Base-by-base conservation (phyloP, 2,113 vertebrate species). In the Megatriorchis doriae region DNA sequence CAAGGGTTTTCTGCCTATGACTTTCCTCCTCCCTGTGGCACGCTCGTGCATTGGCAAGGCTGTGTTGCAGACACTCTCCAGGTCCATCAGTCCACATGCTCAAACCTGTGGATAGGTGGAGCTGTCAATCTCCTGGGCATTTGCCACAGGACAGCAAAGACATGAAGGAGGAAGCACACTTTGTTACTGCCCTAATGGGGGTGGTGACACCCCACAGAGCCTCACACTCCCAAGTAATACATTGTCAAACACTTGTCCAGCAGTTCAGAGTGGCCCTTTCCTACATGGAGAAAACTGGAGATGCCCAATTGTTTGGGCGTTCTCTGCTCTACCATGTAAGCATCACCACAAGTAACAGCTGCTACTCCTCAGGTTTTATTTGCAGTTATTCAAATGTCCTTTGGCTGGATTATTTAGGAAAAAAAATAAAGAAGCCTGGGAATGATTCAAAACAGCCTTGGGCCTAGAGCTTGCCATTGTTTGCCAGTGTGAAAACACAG, bases 191-290 rank as follows among this genome's bases (percentile, higher is more conserved):
- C 23, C 13, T 63, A n/a, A 50, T 0, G 2, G 26, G 43, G 11
- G 21, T 84, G 26, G 8, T 50, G 70, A 23, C 15, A 59, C 10
- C 4, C 10, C 2, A 17, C 1, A 3, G 7, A 50, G 23, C 26
- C 22, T 61, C 2, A 0, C 1, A 0, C 18, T 81, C 9, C 13
- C 5, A 17, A 11, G 4, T 26, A 38, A 9, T 52, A 45, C 3
- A 3, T 43, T 67, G 25, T 34, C 31, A 58, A 74, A 63, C 8
- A 13, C 5, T 56, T 55, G 9, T 38, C 45, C 1, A 2, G 32
- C 32, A 79, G 13, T 38, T 48, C 47, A 25, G 13, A 32, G 31
- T 16, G 23, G 10, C 77, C 40, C 7, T 81, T 3, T 84, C 63
- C 29, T 26, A 17, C 11, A 12, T 2, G 2, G 23, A 40, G 16